Evolutionary conservation across 1,140 invertebrate genomes (phyloP).

Genomic region (Zaprionus vittiger): DNA sequence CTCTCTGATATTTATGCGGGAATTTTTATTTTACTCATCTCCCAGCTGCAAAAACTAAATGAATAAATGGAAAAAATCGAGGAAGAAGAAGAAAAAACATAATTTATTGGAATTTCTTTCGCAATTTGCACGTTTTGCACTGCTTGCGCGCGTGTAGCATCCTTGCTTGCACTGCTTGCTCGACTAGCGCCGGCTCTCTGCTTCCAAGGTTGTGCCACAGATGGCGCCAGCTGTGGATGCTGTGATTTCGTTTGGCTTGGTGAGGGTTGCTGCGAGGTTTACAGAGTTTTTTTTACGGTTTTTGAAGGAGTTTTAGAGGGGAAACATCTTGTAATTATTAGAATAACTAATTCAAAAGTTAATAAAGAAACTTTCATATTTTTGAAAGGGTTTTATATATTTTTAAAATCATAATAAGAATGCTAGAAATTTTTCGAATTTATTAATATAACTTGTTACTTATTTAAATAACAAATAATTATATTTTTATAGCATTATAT

Average conservation of each 20-base stretch:
- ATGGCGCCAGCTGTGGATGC: constrained; percentile 47
- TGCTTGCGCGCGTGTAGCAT: constrained; percentile 23
- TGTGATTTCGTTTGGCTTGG: background rate
- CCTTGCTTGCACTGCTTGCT: constrained; percentile 58
- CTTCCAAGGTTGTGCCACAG: constrained; percentile 49
- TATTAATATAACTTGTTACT: background rate
- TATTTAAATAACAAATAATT: too few species aligned
- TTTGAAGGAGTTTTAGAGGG: background rate
- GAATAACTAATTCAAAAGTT: background rate
- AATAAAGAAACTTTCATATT: background rate
- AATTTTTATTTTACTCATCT: background rate
- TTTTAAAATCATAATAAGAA: background rate
- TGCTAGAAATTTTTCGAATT: background rate
- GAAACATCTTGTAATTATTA: background rate
- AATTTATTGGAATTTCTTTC: background rate
- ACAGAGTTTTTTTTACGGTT: background rate
- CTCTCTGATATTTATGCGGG: constrained; percentile 5
- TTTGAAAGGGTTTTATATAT: background rate
- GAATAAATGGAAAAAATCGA: background rate
- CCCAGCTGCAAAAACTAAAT: constrained; percentile 14
- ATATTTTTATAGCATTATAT: too few species aligned
- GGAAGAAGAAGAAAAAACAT: background rate
- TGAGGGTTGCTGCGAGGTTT: background rate
- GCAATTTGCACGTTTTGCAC: constrained; percentile 30
- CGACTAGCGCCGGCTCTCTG: constrained; percentile 17